Conservation (phyloP, 53 echinoderm and acorn worm species). For the Antedon mediterranea region DNA sequence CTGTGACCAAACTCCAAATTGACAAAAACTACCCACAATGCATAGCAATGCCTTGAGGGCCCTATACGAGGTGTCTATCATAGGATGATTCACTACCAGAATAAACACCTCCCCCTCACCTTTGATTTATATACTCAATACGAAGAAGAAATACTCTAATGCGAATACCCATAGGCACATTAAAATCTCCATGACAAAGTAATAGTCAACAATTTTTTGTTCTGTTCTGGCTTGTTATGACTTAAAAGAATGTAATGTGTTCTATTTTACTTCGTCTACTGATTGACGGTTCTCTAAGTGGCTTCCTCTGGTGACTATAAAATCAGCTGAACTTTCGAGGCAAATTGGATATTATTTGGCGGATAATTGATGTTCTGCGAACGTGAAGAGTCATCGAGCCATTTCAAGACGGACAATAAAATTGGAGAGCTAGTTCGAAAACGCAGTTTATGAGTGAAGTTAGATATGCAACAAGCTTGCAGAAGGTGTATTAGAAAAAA, state of each 20-base stretch:
- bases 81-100: background rate
- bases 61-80: background rate
- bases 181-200: background rate
- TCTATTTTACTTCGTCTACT: background rate
- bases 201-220: background rate
- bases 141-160: background rate
- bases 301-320: background rate
- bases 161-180: background rate
- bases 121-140: background rate
- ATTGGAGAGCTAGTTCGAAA: background rate
- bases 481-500: too few relatives aligned
- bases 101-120: background rate
- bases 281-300: background rate
- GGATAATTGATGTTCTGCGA: background rate
- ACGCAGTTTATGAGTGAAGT: background rate
- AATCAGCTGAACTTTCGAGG: background rate
- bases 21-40: background rate
- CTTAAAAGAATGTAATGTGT: background rate
- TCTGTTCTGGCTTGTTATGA: background rate
- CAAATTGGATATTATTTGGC: background rate
- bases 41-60: background rate
- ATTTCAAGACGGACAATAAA: background rate
- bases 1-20: background rate
- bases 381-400: background rate
- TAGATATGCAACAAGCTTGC: too few relatives aligned